Base-by-base conservation (phyloP, 2,888 invertebrate genomes). In the Caenorhabditis sulstoni region DNA sequence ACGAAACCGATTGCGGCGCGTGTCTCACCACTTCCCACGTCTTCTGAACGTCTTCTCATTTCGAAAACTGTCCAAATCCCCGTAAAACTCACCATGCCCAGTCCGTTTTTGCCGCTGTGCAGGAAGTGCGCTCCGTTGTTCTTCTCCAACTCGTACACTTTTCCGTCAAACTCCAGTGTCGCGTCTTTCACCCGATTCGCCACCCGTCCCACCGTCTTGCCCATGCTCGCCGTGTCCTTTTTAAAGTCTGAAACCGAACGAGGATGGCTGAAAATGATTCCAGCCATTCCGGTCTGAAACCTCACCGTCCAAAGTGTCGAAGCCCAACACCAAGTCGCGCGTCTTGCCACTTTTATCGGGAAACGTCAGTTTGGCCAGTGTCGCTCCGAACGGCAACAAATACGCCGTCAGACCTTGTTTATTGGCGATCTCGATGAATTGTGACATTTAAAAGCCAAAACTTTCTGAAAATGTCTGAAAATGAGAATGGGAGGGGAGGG, bases 191-290 rank as follows among this genome's bases (percentile, higher is more conserved):
- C 79, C 23, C 87, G 59, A 65, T 87, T 87, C 11, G 82, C 81
- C 18, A 85, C 83, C 16, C 87, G 58, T 0, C 87, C 87, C 16
- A 87, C 83, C 3, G 87, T 87, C 44, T 78, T 73, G 49, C 87
- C 87, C 18, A 87, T 62, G 29, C 79, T 77, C 1, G 66, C 73
- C 3, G 55, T 58, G 45, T 85, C 84, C 14, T 77, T 53, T 49
- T 78, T 23, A 58, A 85, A 87, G 22, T 70, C 87, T 85, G 45
- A 44, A 83, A 50, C 0, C 12, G 3, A 50, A 5, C n/a, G n/a
- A n/a, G n/a, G n/a, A n/a, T n/a, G n/a, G n/a, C n/a, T n/a, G n/a
- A n/a, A n/a, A n/a, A n/a, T n/a, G n/a, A n/a, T n/a, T n/a, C n/a
- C n/a, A n/a, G n/a, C n/a, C n/a, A 45, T 41, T 44, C 52, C 29